Evolutionary conservation across 2,888 invertebrate species (phyloP), one percentile per base, ranked within the genome.

Genomic region (Scrobipalpa atriplicella): DNA sequence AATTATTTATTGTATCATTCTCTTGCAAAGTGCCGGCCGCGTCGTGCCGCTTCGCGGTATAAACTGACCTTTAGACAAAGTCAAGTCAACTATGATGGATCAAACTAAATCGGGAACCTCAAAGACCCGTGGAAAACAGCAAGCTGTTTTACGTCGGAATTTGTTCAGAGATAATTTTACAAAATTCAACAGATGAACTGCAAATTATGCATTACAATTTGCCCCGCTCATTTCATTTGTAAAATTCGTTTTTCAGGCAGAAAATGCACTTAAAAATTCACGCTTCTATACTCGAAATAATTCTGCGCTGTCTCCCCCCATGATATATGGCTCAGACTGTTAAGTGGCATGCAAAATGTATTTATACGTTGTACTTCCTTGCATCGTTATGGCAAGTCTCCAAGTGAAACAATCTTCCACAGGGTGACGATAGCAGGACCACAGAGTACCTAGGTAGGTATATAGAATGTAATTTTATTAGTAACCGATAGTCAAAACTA

Each of bases 301-400:
- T 39, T 64, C 64, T 21, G 13, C 21, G 77, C 80, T 83, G 86
- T 85, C 85, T 78, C 72, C 70, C 62, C 72, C 73, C 76, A 82
- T 89, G 88, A 91, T 85, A 86, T 85, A 90, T 87, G 76, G 82
- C 78, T 76, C 79, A 75, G 83, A 80, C 86, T 88, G 89, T 85
- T 92, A 92, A 92, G 92, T 90, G 86, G 89, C 87, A 92, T 91
- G 89, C 90, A 90, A 87, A 91, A 89, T 90, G 84, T 90, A 90
- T 90, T 90, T 90, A 89, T 91, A 91, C 86, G 87, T 89, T 83
- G 87, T 88, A 87, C 88, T 91, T 90, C 89, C 91, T 89, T 90
- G 81, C 79, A 84, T 82, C 86, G 86, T 92, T 90, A 91, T 92
- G 92, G 92, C 92, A 81, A 73, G 68, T 75, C 77, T 87, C 92